Percentiles rank a stretch among this genome's conserved stretches.
These are phyloP conservation scores for Etheostoma spectabile DNA, from an alignment of 2,113 vertebrate species.

Conservation along the genomic window DNA sequence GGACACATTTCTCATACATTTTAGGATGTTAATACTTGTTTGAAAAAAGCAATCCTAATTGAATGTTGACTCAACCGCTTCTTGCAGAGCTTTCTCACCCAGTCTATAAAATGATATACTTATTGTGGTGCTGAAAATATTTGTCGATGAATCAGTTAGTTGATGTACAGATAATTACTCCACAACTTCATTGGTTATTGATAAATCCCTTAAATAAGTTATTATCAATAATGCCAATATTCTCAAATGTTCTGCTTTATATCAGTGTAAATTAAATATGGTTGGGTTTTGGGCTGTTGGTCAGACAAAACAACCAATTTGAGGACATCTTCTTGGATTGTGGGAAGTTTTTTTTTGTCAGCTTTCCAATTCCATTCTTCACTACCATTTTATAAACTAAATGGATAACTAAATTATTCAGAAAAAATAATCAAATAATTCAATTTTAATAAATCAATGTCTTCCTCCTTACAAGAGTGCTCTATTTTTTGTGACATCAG, in stretches of 20 bases:
- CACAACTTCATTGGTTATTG: neutral
- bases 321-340: neutral
- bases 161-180: neutral
- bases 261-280: neutral
- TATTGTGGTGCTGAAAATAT: neutral
- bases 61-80: neutral
- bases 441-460: neutral
- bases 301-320: neutral
- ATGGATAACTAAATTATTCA: neutral
- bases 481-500: neutral
- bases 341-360: neutral
- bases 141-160: neutral
- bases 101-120: neutral
- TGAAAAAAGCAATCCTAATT: neutral
- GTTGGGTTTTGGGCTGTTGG: neutral
- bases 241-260: neutral
- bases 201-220: neutral
- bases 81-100: neutral
- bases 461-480: neutral
- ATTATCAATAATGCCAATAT: too few relatives aligned
- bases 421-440: neutral
- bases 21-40: neutral
- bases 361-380: neutral
- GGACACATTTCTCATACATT: neutral
- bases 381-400: neutral